Evolutionary conservation across 2,888 invertebrate species (phyloP), one percentile per base, ranked within the genome.

Genomic region (Amblyjoppa proteus): DNA sequence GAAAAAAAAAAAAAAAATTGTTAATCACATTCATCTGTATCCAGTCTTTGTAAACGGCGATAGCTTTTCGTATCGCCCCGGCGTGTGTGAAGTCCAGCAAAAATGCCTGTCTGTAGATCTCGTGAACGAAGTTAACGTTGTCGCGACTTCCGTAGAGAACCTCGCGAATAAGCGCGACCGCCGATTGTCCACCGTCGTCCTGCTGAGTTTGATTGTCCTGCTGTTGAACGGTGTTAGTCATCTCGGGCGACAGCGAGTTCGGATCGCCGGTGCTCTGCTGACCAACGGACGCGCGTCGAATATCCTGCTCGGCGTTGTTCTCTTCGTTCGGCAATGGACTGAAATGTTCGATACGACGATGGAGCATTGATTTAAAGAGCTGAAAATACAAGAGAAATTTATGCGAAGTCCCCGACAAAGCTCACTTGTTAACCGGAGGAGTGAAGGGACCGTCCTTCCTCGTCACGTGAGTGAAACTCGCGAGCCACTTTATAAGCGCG

Each of bases 1-100:
- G 3, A 34, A 31, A 61, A 66, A 78, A 79, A 61, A 66, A 78
- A 79, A 81, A 31, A 56, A 20, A 20, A 20, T 20, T 20, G 77
- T 68, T 74, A 94, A 95, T 94, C 90, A 97, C 96, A 93, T 97
- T 97, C 95, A 97, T 96, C 92, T 98, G 98, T 95, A 99, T 98
- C 97, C 99, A 98, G 94, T 99, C 99, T 93, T 98, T 97, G 93
- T 99, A 99, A 3, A 99, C 97, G 64, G 97, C 96, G 89, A 99
- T 98, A 61, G 98, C 98, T 90, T 97, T 97, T 69, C 98, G 95
- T 85, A 98, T 97, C 5, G 99, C 98, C 86, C 97, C 96, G 16
- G 98, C 97, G 94, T 98, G 98, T 2, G 96, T 96, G 94, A 99
- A 98, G 88, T 98, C 97, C 90, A 99, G 95, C 70, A 99, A 95